Percentiles rank a stretch among this genome's conserved stretches.
These are phyloP conservation scores for Hedychridium roseum DNA, from an alignment of 2,888 invertebrate species.

Conservation along the genomic window DNA sequence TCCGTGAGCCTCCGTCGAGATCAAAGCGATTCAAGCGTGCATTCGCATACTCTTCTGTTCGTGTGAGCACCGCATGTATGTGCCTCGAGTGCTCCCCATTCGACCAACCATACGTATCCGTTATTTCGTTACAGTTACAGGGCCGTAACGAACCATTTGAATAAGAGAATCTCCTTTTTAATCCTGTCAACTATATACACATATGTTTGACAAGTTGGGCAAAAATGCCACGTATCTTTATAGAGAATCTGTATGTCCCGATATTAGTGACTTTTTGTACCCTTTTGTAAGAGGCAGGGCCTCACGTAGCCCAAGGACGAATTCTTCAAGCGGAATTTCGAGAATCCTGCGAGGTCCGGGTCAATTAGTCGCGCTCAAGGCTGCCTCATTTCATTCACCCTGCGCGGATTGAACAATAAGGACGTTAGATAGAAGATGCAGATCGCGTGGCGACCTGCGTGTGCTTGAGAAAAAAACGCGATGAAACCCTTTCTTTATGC, in stretches of 20 bases:
- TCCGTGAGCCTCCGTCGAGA: slow-evolving; percentile 36
- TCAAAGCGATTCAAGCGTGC: slow-evolving; percentile 23
- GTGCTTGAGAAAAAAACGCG: slow-evolving; percentile 13
- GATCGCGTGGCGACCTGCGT: too few species aligned
- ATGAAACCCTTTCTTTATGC: slow-evolving; percentile 23
- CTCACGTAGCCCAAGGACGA: slow-evolving; percentile 23
- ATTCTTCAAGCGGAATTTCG: slow-evolving; percentile 31
- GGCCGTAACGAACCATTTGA: slow-evolving; percentile 22
- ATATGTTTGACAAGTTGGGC: too few species aligned
- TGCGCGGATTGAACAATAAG: not conserved
- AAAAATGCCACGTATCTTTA: too few species aligned
- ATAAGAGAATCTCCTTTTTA: not conserved
- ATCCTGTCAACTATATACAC: too few species aligned
- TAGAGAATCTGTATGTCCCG: too few species aligned
- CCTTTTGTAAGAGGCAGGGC: too few species aligned
- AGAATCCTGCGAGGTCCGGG: slow-evolving; percentile 28
- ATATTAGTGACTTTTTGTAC: too few species aligned
- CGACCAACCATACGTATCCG: slow-evolving; percentile 35
- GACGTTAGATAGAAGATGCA: slow-evolving; percentile 2
- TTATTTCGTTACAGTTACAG: slow-evolving; percentile 36
- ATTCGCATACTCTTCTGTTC: slow-evolving; percentile 8
- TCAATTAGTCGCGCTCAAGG: slow-evolving; percentile 31
- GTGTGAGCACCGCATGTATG: slow-evolving; percentile 2
- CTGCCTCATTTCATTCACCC: slow-evolving; percentile 37
- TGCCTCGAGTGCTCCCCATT: slow-evolving; percentile 19